Evolutionary conservation across 92 coral and sea anemone species (phyloP), one percentile per base, ranked within the genome.

Genomic region (Epizoanthus fatuus): DNA sequence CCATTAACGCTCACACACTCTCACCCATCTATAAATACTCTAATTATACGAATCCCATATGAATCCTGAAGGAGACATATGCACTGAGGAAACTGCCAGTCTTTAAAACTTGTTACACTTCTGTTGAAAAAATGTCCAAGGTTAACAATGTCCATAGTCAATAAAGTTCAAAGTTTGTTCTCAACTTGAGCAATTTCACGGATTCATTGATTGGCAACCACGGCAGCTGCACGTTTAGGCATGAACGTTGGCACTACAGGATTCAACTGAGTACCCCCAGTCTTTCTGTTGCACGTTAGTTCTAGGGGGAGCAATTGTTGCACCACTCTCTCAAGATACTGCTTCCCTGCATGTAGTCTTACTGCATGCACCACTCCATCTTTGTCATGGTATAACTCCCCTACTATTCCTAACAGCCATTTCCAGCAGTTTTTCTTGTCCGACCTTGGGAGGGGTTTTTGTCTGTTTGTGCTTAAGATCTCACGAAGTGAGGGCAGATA

Each of bases 291-390:
- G 47, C 5, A 63, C 29, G 6, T 63, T 63, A 63, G 35, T n/a
- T 63, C 69, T 22, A 63, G 35, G 69, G 69, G 69, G 69, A 12
- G 15, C 29, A 63, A 29, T 10, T 63, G 69, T 29, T 63, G 37
- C 7, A 63, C 38, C 3, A 4, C 12, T 17, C 69, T 20, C 35
- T 63, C 37, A 29, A 63, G 69, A 2, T 16, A 63, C 11, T 29
- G 3, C 38, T 63, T 63, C 11, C 8, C 69, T 29, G 69, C 35
- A 20, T 22, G 69, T 29, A 63, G 29, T 20, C 25, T 17, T 17
- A 29, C 69, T 10, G 12, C 69, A 9, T 1, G 69, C 69, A 63
- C 69, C 8, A 63, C 7, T 63, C 69, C 35, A 29, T 63, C 37
- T 9, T 29, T 19, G 22, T 22, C 69, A 3, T 5, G 12, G 22